Evolutionary conservation across 1,140 invertebrate species (phyloP), one percentile per base, ranked within the genome.

Genomic region (Drosophila bocqueti): DNA sequence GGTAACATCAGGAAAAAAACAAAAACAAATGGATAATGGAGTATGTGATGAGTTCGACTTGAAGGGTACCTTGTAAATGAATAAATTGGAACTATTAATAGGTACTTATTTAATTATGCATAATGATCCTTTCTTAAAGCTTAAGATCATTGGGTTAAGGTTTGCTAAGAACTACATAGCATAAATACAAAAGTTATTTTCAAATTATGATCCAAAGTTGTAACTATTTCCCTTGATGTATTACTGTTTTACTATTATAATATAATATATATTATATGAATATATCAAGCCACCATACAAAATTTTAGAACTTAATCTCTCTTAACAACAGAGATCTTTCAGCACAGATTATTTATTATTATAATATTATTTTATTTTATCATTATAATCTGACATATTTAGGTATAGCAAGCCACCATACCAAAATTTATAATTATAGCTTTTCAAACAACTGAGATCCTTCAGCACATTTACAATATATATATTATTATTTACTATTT

Each of bases 1-100:
- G 42, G 31, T 47, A 68, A 57, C 55, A 69, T 62, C 36, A 26
- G 55, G 54, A 54, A 76, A 49, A 36, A 60, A 52, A 54, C 2
- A 26, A 26, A 55, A 40, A 55, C 15, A 55, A 40, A 57, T 57
- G 21, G 9, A 8, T n/a, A 29, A 36, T 31, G 18, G 13, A 3
- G 52, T 13, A 5, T 34, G 11, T 8, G 2, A 11, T 16, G 13
- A 26, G 9, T 43, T 42, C 7, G 62, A 57, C 26, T 7, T 8
- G 2, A 15, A 10, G 13, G 13, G 15, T 68, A 71, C 67, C 63
- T 55, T 34, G 34, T 29, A 52, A 13, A 5, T n/a, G 6, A 4
- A 29, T 11, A n/a, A 6, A 11, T n/a, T 46, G 4, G 10, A 2
- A 18, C 10, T 45, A 2, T 18, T 4, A 43, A 10, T 43, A 21